phyloP scores from a whole-genome alignment of 2,797 vertebrate species.

The Poecilia picta region DNA sequence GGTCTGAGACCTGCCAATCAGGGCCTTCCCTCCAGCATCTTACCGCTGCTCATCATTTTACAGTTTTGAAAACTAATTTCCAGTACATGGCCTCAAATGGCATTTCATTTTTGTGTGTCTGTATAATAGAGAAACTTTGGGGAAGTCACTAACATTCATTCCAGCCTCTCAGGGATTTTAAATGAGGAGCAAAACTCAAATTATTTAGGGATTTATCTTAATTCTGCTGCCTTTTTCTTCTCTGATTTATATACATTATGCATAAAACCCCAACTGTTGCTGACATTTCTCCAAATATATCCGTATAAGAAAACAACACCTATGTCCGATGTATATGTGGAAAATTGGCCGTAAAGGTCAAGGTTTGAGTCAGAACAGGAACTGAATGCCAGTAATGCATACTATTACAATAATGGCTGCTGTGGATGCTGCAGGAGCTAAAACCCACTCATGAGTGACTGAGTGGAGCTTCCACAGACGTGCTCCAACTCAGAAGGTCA shows the following conservation, averaged over 20 bases:
- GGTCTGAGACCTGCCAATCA: neutral
- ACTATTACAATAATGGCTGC: conserved; percentile 6
- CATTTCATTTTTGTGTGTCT: neutral
- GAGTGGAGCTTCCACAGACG: conserved; percentile 28
- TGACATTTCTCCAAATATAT: conserved; percentile 15
- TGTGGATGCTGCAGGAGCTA: conserved; percentile 35
- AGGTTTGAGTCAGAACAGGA: conserved; percentile 22
- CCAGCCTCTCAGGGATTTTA: neutral
- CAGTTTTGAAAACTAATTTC: conserved; percentile 3
- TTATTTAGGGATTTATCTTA: conserved; percentile 17
- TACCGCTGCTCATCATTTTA: neutral
- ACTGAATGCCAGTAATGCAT: conserved; percentile 11
- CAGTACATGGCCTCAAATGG: neutral
- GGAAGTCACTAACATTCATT: conserved; percentile 1
- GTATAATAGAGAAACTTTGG: neutral
- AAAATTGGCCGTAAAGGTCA: conserved; percentile 33
- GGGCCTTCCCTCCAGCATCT: neutral
- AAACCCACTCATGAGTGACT: conserved; percentile 27
- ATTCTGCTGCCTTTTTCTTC: neutral
- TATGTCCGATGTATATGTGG: neutral
- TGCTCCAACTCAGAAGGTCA: conserved; percentile 60
- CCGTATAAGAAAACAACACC: conserved; percentile 3
- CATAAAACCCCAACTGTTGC: neutral
- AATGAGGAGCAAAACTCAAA: conserved; percentile 1
- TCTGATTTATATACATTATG: neutral